A percentile compares a stretch with the other conserved stretches of the same genome.
phyloP scores from a whole-genome alignment of 2,888 invertebrate species.

The Diogma glabrata region DNA sequence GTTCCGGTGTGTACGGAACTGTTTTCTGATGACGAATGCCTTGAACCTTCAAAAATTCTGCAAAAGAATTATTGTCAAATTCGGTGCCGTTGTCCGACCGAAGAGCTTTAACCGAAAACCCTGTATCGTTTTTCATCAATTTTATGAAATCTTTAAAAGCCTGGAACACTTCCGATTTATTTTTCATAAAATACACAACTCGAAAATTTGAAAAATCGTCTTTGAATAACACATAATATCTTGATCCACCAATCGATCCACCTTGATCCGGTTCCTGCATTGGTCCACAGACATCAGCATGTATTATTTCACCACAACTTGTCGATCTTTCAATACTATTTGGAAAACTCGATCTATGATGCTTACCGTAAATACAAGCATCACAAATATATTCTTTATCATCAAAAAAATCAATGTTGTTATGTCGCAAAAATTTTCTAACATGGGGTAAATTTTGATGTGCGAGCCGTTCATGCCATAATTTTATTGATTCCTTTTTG shows the following conservation, averaged over 20 bases:
- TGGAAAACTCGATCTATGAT: slow-evolving; percentile 15
- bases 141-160: slow-evolving; percentile 13
- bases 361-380: slow-evolving; percentile 15
- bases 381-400: slow-evolving; percentile 15
- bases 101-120: slow-evolving; percentile 9
- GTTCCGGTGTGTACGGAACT: slow-evolving; percentile 18
- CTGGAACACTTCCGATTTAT: slow-evolving; percentile 17
- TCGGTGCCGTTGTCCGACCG: background rate
- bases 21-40: slow-evolving; percentile 16
- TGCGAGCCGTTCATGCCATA: slow-evolving; percentile 15
- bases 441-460: slow-evolving; percentile 15
- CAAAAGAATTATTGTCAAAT: slow-evolving; percentile 13
- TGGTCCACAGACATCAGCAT: slow-evolving; percentile 19
- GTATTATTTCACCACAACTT: slow-evolving; percentile 16
- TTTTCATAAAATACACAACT: slow-evolving; percentile 18
- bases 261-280: slow-evolving; percentile 16
- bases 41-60: slow-evolving; percentile 8
- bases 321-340: slow-evolving; percentile 11
- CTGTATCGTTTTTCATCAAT: background rate
- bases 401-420: slow-evolving; percentile 10
- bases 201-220: slow-evolving; percentile 19
- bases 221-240: slow-evolving; percentile 20
- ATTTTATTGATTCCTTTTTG: slow-evolving; percentile 5
- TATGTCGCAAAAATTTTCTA: slow-evolving; percentile 11
- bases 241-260: slow-evolving; percentile 20